A percentile compares a stretch with the other conserved stretches of the same genome.
These are phyloP conservation scores for Monodelphis domestica DNA, from an alignment of 2,797 vertebrate genomes.

Conservation along the genomic window DNA sequence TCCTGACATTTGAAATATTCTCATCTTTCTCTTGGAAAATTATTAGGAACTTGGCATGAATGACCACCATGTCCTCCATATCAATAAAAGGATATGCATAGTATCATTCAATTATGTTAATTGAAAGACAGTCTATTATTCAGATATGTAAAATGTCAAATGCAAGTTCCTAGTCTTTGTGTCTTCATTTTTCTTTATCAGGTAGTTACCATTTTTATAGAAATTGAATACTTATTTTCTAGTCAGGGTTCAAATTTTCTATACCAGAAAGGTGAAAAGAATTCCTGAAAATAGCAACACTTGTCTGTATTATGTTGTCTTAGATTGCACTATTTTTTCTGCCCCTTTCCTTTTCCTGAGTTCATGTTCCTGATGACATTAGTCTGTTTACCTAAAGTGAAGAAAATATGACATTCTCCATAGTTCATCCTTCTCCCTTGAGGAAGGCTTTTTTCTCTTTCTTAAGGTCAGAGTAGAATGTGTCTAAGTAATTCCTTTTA, in stretches of 20 bases:
- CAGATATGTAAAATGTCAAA: not conserved
- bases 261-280: not conserved
- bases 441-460: not conserved
- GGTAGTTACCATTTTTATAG: too few relatives aligned
- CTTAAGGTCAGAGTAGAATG: not conserved
- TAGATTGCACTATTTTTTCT: not conserved
- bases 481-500: not conserved
- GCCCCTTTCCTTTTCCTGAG: not conserved
- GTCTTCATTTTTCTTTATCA: too few relatives aligned
- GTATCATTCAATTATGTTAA: not conserved
- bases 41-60: not conserved
- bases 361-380: not conserved
- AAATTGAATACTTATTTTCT: not conserved
- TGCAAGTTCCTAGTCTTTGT: too few relatives aligned
- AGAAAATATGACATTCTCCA: not conserved
- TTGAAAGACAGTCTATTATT: not conserved
- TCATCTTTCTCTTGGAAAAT: not conserved
- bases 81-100: not conserved
- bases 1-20: not conserved
- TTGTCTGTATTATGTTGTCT: not conserved
- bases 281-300: not conserved
- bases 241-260: not conserved
- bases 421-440: not conserved
- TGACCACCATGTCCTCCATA: not conserved
- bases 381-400: not conserved